phyloP scores from a whole-genome alignment of 1,140 invertebrate genomes.

The Helicoverpa armigera region DNA sequence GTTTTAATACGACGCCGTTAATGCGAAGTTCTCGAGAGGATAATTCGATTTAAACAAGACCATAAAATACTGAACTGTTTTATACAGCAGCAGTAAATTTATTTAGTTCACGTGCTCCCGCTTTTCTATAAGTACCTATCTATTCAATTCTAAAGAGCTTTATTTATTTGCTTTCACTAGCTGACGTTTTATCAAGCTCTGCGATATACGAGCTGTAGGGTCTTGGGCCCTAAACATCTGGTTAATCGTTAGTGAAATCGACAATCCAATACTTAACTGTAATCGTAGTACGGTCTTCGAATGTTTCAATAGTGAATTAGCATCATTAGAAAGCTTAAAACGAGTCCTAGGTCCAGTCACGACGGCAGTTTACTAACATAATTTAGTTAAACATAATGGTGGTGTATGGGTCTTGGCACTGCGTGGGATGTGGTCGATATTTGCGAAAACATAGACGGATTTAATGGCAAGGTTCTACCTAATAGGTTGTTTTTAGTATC shows the following conservation, averaged over 20 bases:
- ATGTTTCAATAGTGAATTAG: conserved; percentile 28
- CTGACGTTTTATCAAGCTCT: conserved; percentile 25
- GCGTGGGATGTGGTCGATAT: background rate
- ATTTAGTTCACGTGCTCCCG: conserved; percentile 20
- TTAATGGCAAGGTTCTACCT: background rate
- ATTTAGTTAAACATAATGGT: conserved; percentile 13
- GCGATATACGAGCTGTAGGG: conserved; percentile 34
- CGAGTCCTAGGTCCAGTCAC: conserved; percentile 15
- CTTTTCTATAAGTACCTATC: conserved; percentile 41
- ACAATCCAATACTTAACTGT: background rate
- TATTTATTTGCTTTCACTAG: conserved; percentile 41
- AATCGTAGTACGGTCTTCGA: conserved; percentile 5
- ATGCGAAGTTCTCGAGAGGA: background rate
- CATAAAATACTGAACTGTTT: conserved; percentile 12
- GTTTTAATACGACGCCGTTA: background rate
- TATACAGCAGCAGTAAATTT: background rate
- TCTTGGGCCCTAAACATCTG: conserved; percentile 25
- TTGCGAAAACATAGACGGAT: background rate
- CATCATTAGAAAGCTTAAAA: conserved; percentile 31
- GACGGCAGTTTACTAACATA: conserved; percentile 32
- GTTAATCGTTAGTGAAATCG: conserved; percentile 40
- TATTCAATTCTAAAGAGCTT: conserved; percentile 25
- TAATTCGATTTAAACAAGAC: conserved; percentile 13
- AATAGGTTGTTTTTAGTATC: background rate
- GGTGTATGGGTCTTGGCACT: background rate